phyloP scores from a whole-genome alignment of 92 coral and sea anemone species.

The Meandrina meandrites region DNA sequence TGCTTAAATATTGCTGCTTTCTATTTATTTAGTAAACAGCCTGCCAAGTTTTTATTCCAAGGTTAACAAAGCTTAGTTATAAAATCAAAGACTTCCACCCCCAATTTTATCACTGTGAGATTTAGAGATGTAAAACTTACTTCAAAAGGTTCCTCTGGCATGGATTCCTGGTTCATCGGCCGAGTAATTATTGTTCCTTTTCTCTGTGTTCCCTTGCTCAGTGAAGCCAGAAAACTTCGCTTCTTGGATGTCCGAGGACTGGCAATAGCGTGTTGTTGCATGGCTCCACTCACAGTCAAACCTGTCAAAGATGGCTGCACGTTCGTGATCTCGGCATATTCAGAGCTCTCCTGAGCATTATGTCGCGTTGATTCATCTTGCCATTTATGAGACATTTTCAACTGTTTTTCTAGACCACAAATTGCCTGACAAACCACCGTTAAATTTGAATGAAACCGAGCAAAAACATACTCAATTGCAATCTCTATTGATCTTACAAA shows the following conservation, averaged over 20 bases:
- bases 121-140: conserved; percentile 7
- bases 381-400: conserved; percentile 33
- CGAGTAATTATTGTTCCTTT: conserved; percentile 39
- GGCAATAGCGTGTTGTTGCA: conserved; percentile 26
- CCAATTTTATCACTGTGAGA: background rate
- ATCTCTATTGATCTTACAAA: conserved; percentile 6
- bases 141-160: conserved; percentile 32
- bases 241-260: conserved; percentile 38
- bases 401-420: background rate
- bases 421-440: background rate
- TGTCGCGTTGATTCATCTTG: conserved; percentile 17
- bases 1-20: background rate
- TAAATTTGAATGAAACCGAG: conserved; percentile 14
- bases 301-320: conserved; percentile 44
- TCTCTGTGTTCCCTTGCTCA: conserved; percentile 27
- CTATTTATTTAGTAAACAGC: background rate
- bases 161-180: conserved; percentile 27
- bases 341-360: conserved; percentile 6
- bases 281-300: conserved; percentile 1
- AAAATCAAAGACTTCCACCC: conserved; percentile 1
- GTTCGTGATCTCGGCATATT: conserved; percentile 20
- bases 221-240: conserved; percentile 29
- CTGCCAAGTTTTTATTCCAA: background rate
- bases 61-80: background rate
- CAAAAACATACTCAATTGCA: conserved; percentile 9